A percentile compares a stretch with the other conserved stretches of the same genome.
Conservation (phyloP, 2,888 invertebrate genomes). For the Dysmachus trigonus region DNA sequence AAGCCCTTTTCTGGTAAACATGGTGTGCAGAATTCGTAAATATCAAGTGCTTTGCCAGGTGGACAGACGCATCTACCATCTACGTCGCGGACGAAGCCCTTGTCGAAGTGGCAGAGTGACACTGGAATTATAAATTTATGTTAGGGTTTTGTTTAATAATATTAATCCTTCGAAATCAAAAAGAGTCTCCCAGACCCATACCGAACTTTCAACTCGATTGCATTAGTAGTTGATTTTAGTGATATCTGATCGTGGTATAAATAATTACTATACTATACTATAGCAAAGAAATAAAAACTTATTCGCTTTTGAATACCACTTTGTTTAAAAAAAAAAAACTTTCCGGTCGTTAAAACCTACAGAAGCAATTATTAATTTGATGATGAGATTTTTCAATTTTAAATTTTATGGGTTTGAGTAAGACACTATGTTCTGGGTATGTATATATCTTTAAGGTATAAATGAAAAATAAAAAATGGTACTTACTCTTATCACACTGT, state of each 20-base stretch:
- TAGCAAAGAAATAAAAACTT: too few species aligned
- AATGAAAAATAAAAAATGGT: neutral
- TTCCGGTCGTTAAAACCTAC: too few species aligned
- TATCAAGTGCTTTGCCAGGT: conserved; percentile 78
- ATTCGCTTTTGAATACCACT: too few species aligned
- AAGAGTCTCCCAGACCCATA: neutral
- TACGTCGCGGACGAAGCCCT: conserved; percentile 72
- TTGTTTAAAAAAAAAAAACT: neutral
- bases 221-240: too few species aligned
- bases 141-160: conserved; percentile 20
- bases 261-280: too few species aligned
- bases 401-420: neutral
- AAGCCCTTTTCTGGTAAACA: conserved; percentile 78
- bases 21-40: conserved; percentile 79
- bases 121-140: conserved; percentile 64
- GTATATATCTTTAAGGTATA: neutral
- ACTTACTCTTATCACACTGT: conserved; percentile 82
- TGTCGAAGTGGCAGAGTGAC: conserved; percentile 72
- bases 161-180: neutral
- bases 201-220: too few species aligned
- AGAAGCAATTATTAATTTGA: too few species aligned
- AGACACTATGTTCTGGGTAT: too few species aligned
- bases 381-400: too few species aligned
- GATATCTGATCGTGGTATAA: too few species aligned
- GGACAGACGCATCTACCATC: conserved; percentile 79